phyloP scores from a whole-genome alignment of 2,797 vertebrate genomes.

The Leptatherina wallacei region DNA sequence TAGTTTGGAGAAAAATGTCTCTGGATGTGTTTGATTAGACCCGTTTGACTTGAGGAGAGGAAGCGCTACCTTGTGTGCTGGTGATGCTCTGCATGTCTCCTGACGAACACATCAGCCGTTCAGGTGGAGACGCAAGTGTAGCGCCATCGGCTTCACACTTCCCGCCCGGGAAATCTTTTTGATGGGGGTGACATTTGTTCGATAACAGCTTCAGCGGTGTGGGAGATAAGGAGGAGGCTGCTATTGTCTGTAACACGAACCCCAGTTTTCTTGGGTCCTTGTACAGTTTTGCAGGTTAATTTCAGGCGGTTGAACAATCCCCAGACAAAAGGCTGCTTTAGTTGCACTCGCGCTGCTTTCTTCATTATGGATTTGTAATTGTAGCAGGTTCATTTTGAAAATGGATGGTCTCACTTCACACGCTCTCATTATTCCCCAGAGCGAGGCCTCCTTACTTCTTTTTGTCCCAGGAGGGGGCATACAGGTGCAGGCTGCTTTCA shows the following conservation, averaged over 20 bases:
- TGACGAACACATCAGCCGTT: conserved; percentile 39
- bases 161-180: conserved; percentile 28
- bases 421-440: conserved; percentile 47
- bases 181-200: conserved; percentile 31
- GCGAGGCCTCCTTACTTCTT: conserved; percentile 54
- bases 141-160: conserved; percentile 53
- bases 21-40: conserved; percentile 44
- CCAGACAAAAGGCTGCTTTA: conserved; percentile 7
- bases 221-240: conserved; percentile 6
- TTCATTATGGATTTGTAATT: conserved; percentile 44
- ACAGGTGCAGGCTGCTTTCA: conserved; percentile 78
- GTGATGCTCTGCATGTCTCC: conserved; percentile 44
- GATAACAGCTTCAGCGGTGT: conserved; percentile 21
- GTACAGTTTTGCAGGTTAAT: conserved; percentile 8
- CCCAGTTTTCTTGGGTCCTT: not conserved
- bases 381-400: conserved; percentile 58
- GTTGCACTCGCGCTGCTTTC: conserved; percentile 27
- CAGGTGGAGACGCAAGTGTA: conserved; percentile 39
- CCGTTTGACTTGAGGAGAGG: conserved; percentile 35
- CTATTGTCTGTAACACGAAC: conserved; percentile 6
- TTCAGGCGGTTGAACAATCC: conserved; percentile 10
- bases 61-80: conserved; percentile 57
- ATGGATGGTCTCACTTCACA: conserved; percentile 50
- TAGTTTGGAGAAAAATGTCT: conserved; percentile 14
- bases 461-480: conserved; percentile 57